Base-by-base conservation (phyloP, 2,888 invertebrate genomes). In the Pinctada fucata region DNA sequence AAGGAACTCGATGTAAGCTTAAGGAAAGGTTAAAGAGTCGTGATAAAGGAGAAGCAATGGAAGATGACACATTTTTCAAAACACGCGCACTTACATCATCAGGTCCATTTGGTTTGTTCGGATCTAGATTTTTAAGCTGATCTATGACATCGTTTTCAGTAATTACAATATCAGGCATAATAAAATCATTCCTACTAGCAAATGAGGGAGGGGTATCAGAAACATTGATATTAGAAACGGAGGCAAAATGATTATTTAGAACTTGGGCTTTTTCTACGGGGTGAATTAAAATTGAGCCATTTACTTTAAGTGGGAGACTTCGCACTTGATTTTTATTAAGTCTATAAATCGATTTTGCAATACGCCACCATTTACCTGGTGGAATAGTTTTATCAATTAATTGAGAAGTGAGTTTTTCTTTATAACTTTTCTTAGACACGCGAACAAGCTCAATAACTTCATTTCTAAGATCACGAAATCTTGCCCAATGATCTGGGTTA, bases 371-470 rank as follows among this genome's bases (percentile, higher is more conserved):
- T 58, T 72, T 72, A 5, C 72, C 45, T 31, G 58, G 72, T 58
- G 63, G 58, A 58, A 72, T 72, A 49, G n/a, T 31, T 72, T 72
- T 70, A 51, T 70, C 16, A 13, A 51, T 3, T 3, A 51, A 47
- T 16, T 58, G 52, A 31, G 5, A 31, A 50, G 58, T 45, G 10
- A 70, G 50, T 70, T 70, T 70, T 3, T 49, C 50, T 50, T 70
- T 50, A n/a, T 70, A 70, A 10, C 51, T 50, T 70, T 13, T 13
- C 16, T 49, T 70, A 3, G 49, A 10, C 6, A 50, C 49, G 2
- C 70, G 50, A 6, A 70, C 70, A 50, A 49, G 48, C 5, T 47
- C 16, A 4, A 49, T 70, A 13, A 70, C 70, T 48, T 70, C 49
- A 2, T 70, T 70, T 4, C 70, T 13, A 13, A 70, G 48, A 2